Percentiles rank a stretch among this genome's conserved stretches.
Conservation (phyloP, 1,140 invertebrate species). For the Magallana ariakensis region DNA sequence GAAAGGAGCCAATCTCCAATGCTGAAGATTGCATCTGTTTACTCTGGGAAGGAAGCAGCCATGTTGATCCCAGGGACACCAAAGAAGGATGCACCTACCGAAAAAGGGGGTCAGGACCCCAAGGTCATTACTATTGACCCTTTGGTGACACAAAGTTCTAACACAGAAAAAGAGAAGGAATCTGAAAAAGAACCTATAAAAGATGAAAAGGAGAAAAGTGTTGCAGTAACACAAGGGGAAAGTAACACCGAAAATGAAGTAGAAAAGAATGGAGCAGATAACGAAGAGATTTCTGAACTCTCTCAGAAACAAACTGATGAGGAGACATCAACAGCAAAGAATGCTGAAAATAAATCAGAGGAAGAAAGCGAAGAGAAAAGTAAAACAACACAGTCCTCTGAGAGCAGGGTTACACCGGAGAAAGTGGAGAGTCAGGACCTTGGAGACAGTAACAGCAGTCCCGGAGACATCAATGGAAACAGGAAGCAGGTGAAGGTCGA, state of each 20-base stretch:
- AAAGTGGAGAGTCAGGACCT: neutral
- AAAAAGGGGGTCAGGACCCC: neutral
- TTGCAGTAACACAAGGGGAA: slow-evolving; percentile 6
- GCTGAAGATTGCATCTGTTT: slow-evolving; percentile 10
- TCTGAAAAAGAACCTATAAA: neutral
- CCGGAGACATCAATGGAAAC: slow-evolving; percentile 12
- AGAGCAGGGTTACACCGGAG: neutral
- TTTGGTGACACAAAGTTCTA: neutral
- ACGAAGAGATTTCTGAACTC: neutral
- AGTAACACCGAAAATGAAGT: neutral
- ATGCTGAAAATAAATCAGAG: neutral
- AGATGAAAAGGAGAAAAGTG: neutral
- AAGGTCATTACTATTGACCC: neutral
- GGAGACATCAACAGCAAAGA: neutral
- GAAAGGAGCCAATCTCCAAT: slow-evolving; percentile 15
- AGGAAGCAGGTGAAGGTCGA: neutral
- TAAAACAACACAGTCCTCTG: neutral
- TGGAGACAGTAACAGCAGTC: neutral
- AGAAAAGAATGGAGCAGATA: neutral
- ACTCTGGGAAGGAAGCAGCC: slow-evolving; percentile 6
- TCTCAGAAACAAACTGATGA: neutral
- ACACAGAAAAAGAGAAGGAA: neutral
- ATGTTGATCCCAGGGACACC: neutral
- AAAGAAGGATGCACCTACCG: neutral
- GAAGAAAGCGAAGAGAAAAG: neutral